Base-by-base conservation (phyloP, 2,888 invertebrate species). In the Dorcus hopei region DNA sequence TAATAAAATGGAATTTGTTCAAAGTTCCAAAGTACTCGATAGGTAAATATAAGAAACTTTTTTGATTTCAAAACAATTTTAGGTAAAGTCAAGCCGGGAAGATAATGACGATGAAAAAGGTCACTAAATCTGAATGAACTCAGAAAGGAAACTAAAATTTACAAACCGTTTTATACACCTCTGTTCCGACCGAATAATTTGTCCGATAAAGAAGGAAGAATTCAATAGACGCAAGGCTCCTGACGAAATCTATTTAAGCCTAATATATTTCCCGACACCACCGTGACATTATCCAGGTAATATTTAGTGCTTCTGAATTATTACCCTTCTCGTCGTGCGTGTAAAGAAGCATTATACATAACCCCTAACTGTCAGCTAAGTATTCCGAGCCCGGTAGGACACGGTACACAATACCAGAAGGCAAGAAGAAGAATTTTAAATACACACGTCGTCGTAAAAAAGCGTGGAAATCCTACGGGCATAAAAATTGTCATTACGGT, bases 401-500 rank as follows among this genome's bases (percentile, higher is more conserved):
- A 19, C 57, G 16, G 51, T 48, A 39, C 19, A 9, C 40, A 52
- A 19, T 38, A 49, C 26, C 26, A 33, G 26, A 33, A 40, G 41
- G 41, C 9, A 45, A 19, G 41, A 47, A 38, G 45, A 19, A 26
- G 51, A 40, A 57, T 57, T 47, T 51, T 26, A 57, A 57, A 57
- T 45, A 43, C 42, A 57, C 47, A 40, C 57, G 26, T 38, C 39
- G 61, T 50, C 50, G 61, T 50, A 65, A 65, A 62, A 61, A 62
- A 57, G 61, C 57, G 50, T 65, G 63, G 66, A 70, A 70, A 69
- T 66, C 67, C 57, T 61, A 52, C 61, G 69, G 70, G 70, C 69
- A 73, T 70, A 72, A 73, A 73, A 74, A 72, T 73, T 71, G 72
- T 72, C 73, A 73, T 73, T 72, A 72, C 73, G 70, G 71, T 72